Base-by-base conservation (phyloP, 2,113 vertebrate genomes). In the Thunnus thynnus region DNA sequence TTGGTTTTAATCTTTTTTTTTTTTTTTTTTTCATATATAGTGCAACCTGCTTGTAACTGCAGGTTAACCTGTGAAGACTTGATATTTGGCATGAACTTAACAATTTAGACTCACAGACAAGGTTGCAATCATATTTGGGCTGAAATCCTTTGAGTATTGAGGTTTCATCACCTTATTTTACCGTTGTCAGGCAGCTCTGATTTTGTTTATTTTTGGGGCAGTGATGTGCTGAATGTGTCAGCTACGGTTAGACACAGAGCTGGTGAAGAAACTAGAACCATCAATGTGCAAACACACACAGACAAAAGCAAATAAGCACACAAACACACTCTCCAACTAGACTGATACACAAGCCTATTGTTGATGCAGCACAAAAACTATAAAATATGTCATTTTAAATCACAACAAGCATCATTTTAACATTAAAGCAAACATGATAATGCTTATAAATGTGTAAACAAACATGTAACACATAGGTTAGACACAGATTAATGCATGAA, bases 211-310 rank as follows among this genome's bases (percentile, higher is more conserved):
- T 92, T 90, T 76, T 57, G 77, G 75, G 78, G 56, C 64, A 75
- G 78, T 27, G 47, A 68, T 80, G 83, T 78, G 82, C 87, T 76
- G 58, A 89, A 93, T 88, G 76, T 91, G 89, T 90, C 77, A 52
- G 41, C 78, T 76, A 13, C 17, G 36, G 78, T 89, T 91, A 72
- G 83, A 80, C 76, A 78, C 78, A 72, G 57, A 74, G 72, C 57
- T 17, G 52, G 6, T 79, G 80, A 79, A 60, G 12, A 74, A 63
- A 54, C 47, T 17, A 13, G 36, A 60, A 52, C n/a, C 11, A 36
- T 60, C 20, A 36, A 20, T 46, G 44, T 46, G 69, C 32, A 76
- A 17, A 52, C 44, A 25, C 41, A 60, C 10, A 13, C 14, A 55
- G 8, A 69, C 17, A 27, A 71, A 74, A 57, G 50, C 32, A 70